Evolutionary conservation across 2,113 vertebrate genomes (phyloP).

Genomic region (Gorsachius goisagi): DNA sequence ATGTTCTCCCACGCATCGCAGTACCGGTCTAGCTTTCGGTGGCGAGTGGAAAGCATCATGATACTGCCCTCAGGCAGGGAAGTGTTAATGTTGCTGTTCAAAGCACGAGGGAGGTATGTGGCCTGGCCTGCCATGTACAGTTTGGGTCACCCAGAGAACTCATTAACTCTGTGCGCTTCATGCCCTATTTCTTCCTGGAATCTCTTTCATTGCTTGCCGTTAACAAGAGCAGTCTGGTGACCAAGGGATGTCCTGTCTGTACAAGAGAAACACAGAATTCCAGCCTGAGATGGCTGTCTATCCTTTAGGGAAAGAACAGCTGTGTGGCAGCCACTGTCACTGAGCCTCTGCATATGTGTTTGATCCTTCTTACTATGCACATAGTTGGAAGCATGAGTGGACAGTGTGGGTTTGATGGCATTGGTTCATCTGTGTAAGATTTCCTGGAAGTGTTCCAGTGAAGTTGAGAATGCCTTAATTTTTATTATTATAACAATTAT

Average conservation of each 20-base stretch:
- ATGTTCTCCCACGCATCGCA: fast-evolving
- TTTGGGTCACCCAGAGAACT: too few relatives aligned
- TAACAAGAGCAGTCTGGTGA: not conserved
- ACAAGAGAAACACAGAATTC: not conserved
- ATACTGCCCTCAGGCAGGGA: not conserved
- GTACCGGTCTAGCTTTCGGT: not conserved
- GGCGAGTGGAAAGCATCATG: fast-evolving
- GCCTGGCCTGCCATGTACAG: fast-evolving
- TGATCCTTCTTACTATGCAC: not conserved
- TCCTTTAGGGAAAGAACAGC: not conserved
- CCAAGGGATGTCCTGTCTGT: not conserved
- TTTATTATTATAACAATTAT: not conserved
- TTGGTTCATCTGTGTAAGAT: not conserved
- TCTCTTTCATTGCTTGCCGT: not conserved
- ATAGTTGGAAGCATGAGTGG: not conserved
- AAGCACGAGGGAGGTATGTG: not conserved
- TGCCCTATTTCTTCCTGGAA: not conserved
- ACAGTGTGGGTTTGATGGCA: not conserved
- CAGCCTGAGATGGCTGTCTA: not conserved
- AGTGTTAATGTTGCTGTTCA: not conserved
- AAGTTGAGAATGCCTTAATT: not conserved
- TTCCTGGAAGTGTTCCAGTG: not conserved
- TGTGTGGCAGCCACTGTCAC: not conserved
- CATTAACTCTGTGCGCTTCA: too few relatives aligned
- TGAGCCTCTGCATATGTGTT: fast-evolving